Conservation (phyloP, 2,113 vertebrate genomes). For the Gasterosteus nipponicus region DNA sequence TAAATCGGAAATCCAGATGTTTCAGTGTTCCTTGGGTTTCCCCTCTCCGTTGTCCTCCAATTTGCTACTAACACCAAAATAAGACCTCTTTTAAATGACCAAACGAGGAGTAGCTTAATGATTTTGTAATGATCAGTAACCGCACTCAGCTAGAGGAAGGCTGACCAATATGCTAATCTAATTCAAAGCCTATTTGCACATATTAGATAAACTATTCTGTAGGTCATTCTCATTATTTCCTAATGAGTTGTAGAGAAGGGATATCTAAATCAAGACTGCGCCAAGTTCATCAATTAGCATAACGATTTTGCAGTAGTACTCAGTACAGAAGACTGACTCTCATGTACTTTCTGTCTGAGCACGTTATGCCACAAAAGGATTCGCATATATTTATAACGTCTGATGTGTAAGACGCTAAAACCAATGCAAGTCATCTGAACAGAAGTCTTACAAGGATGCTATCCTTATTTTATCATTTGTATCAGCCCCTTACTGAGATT, state of each 20-base stretch:
- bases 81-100: not conserved
- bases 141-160: not conserved
- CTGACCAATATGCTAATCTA: slow-evolving; percentile 6
- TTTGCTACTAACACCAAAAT: not conserved
- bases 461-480: too few species aligned
- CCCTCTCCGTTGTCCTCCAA: not conserved
- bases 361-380: not conserved
- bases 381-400: slow-evolving; percentile 21
- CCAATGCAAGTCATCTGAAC: not conserved
- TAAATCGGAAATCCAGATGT: slow-evolving; percentile 27
- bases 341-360: not conserved
- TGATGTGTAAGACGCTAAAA: slow-evolving; percentile 5
- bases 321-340: not conserved
- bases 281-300: slow-evolving; percentile 21
- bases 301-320: slow-evolving; percentile 11
- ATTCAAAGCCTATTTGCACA: slow-evolving; percentile 37
- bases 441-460: not conserved
- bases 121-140: not conserved
- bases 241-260: slow-evolving; percentile 31
- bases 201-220: slow-evolving; percentile 38
- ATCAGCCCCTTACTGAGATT: not conserved
- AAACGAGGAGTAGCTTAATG: not conserved
- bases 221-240: slow-evolving; percentile 54
- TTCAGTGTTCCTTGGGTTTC: not conserved
- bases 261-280: not conserved